These are phyloP conservation scores for Paralichthys olivaceus DNA, from an alignment of 2,113 vertebrate species.

Conservation along the genomic window DNA sequence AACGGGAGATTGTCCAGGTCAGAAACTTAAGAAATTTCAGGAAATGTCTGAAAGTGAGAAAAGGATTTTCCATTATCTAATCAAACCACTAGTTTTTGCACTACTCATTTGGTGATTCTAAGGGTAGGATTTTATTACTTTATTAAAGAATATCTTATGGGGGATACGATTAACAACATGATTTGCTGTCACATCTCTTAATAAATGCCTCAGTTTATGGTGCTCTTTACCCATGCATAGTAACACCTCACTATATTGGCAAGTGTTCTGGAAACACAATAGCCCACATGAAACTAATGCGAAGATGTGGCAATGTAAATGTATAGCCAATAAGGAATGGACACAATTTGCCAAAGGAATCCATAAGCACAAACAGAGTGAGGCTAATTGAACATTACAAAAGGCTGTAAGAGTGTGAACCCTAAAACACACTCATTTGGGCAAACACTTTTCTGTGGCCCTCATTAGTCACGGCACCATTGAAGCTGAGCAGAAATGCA, in stretches of 20 bases:
- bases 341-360: constrained; percentile 44
- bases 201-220: constrained; percentile 21
- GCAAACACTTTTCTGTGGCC: constrained; percentile 46
- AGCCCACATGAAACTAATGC: constrained; percentile 49
- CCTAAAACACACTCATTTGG: constrained; percentile 58
- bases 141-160: constrained; percentile 3
- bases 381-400: constrained; percentile 58
- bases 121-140: constrained; percentile 18
- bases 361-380: constrained; percentile 47
- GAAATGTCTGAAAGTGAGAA: constrained; percentile 10
- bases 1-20: too few species aligned
- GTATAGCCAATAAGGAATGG: constrained; percentile 44
- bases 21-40: too few species aligned
- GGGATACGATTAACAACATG: constrained; percentile 1
- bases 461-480: constrained; percentile 65
- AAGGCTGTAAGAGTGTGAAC: constrained; percentile 45
- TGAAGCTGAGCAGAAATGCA: constrained; percentile 61
- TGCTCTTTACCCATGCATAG: constrained; percentile 35
- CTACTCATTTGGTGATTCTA: constrained; percentile 7
- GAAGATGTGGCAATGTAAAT: constrained; percentile 46
- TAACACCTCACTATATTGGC: constrained; percentile 48
- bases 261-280: constrained; percentile 52
- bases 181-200: constrained; percentile 30
- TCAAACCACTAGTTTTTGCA: not conserved
- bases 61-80: constrained; percentile 4